Percentiles rank a stretch among this genome's conserved stretches.
phyloP scores from a whole-genome alignment of 2,888 invertebrate genomes.

The Gari tellinella region DNA sequence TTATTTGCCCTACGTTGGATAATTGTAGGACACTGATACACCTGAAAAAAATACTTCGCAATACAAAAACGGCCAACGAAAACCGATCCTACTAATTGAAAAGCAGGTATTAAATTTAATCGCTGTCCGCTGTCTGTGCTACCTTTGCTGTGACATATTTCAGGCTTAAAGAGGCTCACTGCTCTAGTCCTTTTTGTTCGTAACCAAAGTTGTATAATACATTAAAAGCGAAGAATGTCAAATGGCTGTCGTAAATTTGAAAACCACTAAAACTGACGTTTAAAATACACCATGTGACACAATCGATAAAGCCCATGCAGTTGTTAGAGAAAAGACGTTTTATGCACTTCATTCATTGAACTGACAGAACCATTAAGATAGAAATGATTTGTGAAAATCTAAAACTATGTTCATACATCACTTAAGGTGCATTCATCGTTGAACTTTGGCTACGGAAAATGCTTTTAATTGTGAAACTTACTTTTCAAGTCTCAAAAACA shows the following conservation, averaged over 20 bases:
- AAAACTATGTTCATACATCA: too few relatives aligned
- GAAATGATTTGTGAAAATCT: conserved; percentile 26
- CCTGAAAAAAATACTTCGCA: too few relatives aligned
- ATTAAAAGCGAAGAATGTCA: neutral
- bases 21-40: too few relatives aligned
- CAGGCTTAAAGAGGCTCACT: conserved; percentile 1
- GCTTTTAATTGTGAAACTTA: too few relatives aligned
- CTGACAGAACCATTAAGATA: conserved; percentile 25
- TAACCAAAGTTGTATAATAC: neutral
- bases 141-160: conserved; percentile 8
- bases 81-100: conserved; percentile 1
- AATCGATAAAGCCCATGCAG: conserved; percentile 7
- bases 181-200: conserved; percentile 1
- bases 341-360: conserved; percentile 16
- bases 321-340: neutral
- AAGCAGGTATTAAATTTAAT: conserved; percentile 5
- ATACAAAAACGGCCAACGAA: too few relatives aligned
- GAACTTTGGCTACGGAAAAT: too few relatives aligned
- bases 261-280: conserved; percentile 30
- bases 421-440: too few relatives aligned
- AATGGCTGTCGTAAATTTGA: conserved; percentile 15
- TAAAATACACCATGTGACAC: conserved; percentile 25
- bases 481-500: too few relatives aligned
- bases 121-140: neutral
- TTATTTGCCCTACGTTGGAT: too few relatives aligned